phyloP scores from a whole-genome alignment of 2,888 invertebrate species.

The Drosophila pseudotakahashii region DNA sequence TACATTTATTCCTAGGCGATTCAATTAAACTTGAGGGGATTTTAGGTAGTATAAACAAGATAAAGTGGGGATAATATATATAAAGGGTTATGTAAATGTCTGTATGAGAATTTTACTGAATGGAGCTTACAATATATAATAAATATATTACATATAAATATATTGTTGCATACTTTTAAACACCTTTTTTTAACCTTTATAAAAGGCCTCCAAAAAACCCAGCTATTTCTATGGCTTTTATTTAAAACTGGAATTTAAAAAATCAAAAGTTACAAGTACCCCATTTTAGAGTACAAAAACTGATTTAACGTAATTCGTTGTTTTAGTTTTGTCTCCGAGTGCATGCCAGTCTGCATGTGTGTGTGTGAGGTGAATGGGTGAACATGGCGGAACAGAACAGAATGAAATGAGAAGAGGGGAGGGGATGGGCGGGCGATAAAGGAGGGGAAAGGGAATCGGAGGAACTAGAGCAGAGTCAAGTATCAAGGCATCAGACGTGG shows the following conservation, averaged over 20 bases:
- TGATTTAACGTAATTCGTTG: constrained; percentile 64
- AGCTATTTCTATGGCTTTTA: too few relatives aligned
- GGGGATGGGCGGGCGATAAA: not conserved
- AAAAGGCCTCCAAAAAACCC: too few relatives aligned
- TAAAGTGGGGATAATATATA: not conserved
- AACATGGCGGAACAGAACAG: constrained; percentile 11
- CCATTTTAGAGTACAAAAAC: constrained; percentile 26
- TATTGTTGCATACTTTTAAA: too few relatives aligned
- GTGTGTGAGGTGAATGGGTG: constrained; percentile 13
- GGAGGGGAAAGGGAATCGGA: not conserved
- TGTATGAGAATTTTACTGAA: too few relatives aligned
- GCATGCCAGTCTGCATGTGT: constrained; percentile 8
- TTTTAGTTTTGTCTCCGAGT: constrained; percentile 46
- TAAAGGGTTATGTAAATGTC: too few relatives aligned
- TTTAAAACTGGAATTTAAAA: too few relatives aligned
- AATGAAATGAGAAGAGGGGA: not conserved
- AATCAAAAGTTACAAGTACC: too few relatives aligned
- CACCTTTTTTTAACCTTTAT: too few relatives aligned
- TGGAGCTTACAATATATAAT: too few relatives aligned
- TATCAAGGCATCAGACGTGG: constrained; percentile 34
- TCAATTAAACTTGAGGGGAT: not conserved
- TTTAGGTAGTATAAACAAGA: not conserved
- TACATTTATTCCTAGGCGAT: not conserved
- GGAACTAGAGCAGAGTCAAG: constrained; percentile 45
- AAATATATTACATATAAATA: too few relatives aligned